Evolutionary conservation across 2,113 vertebrate genomes (phyloP), one percentile per base, ranked within the genome.

Genomic region (Apodemus sylvaticus): DNA sequence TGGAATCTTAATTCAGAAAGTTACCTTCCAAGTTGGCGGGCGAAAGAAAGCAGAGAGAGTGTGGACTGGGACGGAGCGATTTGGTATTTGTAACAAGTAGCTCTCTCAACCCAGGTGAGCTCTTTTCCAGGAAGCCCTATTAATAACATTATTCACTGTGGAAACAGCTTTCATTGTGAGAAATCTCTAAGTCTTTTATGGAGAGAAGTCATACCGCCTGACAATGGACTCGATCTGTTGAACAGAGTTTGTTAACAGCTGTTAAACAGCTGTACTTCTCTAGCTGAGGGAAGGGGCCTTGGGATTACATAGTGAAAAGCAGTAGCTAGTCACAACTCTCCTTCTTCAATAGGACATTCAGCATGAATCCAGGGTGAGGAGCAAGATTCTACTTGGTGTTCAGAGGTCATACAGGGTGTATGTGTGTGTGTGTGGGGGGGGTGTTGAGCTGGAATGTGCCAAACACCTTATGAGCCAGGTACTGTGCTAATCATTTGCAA

Each of bases 1-100:
- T 68, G 74, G 94, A 93, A 92, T 95, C 89, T 95, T 92, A 93
- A 95, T 92, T 95, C 93, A 91, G 91, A 94, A 95, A 97, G 91
- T 66, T 93, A 42, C 94, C 91, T 95, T 90, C 76, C 14, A 87
- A 89, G 73, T 60, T n/a, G 55, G 93, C 91, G 53, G 87, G 91
- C 95, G 87, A 91, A 74, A 58, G 83, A 81, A 79, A 95, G 9
- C 11, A 45, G 39, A 29, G 73, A 34, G 95, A 7, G 60, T 0
- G 0, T 51, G 73, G 92, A 94, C 78, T 2, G 13, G 83, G 91
- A 68, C 55, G 19, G 83, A 86, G 53, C 42, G 91, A 93, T 83
- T 39, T 53, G 68, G 70, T 81, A 60, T 97, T 91, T 87, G 87
- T 87, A 92, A 86, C 1, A 45, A 94, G 93, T n/a, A 64, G 87